A percentile compares a stretch with the other conserved stretches of the same genome.
Conservation (phyloP, 2,113 vertebrate genomes). For the Regulus satrapa region DNA sequence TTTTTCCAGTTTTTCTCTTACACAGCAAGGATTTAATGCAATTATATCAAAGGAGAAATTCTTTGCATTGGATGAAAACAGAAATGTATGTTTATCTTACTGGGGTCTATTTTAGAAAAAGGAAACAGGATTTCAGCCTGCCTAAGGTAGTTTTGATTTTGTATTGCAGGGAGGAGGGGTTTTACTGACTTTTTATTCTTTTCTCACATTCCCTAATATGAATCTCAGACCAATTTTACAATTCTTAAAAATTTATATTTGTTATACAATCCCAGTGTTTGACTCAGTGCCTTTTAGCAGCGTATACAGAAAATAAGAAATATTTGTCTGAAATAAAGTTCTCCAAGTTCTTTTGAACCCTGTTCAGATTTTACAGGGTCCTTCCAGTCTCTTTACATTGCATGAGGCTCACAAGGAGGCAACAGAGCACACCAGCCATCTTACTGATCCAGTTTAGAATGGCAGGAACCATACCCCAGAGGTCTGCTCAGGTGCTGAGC, state of each 20-base stretch:
- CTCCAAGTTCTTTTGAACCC: neutral
- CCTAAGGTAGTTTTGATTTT: neutral
- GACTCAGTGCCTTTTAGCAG: neutral
- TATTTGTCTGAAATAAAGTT: neutral
- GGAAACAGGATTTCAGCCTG: neutral
- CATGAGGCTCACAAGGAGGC: neutral
- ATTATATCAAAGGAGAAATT: neutral
- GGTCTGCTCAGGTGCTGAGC: neutral
- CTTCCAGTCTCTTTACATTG: neutral
- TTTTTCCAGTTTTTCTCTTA: neutral
- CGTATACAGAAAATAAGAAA: neutral
- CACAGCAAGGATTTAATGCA: neutral
- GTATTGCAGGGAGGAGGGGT: fast-evolving
- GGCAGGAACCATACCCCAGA: neutral
- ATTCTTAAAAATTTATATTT: neutral
- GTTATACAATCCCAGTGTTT: neutral
- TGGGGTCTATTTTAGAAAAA: neutral
- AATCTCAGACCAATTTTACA: neutral
- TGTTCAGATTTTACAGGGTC: neutral
- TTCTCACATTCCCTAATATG: neutral
- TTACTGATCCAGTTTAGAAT: neutral
- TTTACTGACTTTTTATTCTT: neutral
- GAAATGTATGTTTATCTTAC: neutral
- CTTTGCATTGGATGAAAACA: neutral
- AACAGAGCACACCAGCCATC: neutral